These are phyloP conservation scores for Serinus canaria DNA, from an alignment of 2,113 vertebrate genomes.

Conservation along the genomic window DNA sequence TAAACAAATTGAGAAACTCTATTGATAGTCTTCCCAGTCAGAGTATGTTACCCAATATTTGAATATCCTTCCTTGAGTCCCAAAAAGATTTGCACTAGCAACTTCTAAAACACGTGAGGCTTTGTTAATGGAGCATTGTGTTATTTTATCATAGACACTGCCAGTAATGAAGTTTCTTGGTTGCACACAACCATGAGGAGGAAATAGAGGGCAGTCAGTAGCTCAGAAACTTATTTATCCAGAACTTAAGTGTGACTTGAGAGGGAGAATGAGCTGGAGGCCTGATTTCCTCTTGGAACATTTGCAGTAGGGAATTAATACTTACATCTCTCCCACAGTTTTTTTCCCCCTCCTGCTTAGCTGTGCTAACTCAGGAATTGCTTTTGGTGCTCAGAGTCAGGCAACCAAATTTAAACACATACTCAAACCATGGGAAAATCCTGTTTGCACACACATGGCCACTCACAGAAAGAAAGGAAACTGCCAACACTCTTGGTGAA, in stretches of 20 bases:
- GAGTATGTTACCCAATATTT: conserved; percentile 13
- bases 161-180: not conserved
- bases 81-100: not conserved
- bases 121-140: not conserved
- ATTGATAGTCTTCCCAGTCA: conserved; percentile 49
- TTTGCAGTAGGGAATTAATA: not conserved
- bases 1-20: conserved; percentile 69
- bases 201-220: not conserved
- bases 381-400: not conserved
- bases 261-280: not conserved
- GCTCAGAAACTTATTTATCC: not conserved
- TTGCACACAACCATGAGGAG: not conserved
- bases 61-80: not conserved
- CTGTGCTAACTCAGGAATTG: not conserved
- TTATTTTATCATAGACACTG: not conserved
- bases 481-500: not conserved
- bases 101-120: not conserved
- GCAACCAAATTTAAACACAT: not conserved
- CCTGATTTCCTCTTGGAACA: not conserved
- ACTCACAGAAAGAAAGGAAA: not conserved
- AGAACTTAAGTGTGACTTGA: not conserved
- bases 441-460: not conserved
- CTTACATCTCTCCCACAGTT: not conserved
- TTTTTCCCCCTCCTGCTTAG: not conserved
- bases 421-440: not conserved